phyloP scores from a whole-genome alignment of 1,140 invertebrate species.

The Carcinoscorpius rotundicauda region DNA sequence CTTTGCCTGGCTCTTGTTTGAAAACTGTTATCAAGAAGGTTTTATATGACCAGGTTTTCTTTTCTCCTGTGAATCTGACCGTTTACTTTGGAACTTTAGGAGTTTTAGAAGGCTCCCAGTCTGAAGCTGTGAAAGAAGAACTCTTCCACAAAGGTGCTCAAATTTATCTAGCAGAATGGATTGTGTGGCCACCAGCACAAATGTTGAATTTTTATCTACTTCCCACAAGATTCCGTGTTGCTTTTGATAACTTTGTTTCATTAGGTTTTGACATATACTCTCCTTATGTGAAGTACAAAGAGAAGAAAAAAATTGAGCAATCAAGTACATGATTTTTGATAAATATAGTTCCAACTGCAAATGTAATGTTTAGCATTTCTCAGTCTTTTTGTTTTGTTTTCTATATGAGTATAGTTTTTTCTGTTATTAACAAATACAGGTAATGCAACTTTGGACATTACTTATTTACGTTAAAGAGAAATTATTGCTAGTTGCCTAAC shows the following conservation, averaged over 20 bases:
- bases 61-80: constrained; percentile 68
- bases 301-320: too few species aligned
- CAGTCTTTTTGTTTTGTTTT: too few species aligned
- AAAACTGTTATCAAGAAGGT: constrained; percentile 68
- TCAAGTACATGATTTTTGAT: too few species aligned
- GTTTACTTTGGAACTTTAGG: constrained; percentile 67
- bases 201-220: constrained; percentile 78
- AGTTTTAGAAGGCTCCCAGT: constrained; percentile 50
- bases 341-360: too few species aligned
- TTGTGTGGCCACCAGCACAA: constrained; percentile 66
- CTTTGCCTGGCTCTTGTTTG: constrained; percentile 52
- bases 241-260: constrained; percentile 83
- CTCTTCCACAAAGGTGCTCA: constrained; percentile 56
- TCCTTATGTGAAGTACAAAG: constrained; percentile 67
- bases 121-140: constrained; percentile 21
- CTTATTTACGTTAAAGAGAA: too few species aligned
- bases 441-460: too few species aligned
- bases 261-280: constrained; percentile 83
- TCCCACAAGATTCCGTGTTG: constrained; percentile 65
- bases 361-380: too few species aligned
- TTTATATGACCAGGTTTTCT: constrained; percentile 71
- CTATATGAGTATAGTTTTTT: too few species aligned
- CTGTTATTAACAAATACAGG: too few species aligned
- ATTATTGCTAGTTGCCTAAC: too few species aligned
- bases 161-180: constrained; percentile 67